Conservation (phyloP, 2,888 invertebrate genomes). For the Catocala fraxini region DNA sequence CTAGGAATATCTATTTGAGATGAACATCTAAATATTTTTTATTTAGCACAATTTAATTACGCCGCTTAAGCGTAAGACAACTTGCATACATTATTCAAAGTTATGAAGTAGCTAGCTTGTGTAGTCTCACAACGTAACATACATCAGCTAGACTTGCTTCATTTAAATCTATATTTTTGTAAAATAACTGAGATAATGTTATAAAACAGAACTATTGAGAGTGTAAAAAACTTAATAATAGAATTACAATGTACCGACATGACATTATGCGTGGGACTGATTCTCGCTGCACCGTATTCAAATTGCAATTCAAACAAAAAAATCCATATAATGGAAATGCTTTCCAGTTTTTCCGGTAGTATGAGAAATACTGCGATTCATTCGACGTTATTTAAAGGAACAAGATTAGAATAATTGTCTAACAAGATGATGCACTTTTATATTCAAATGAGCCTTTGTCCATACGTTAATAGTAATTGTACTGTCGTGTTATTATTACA, state of each 20-base stretch:
- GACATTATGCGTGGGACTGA: constrained; percentile 66
- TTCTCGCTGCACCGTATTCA: constrained; percentile 60
- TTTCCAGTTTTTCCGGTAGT: constrained; percentile 84
- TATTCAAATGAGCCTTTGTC: constrained; percentile 83
- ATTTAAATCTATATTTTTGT: no score
- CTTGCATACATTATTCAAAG: no score
- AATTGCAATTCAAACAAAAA: constrained; percentile 63
- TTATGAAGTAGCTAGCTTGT: no score
- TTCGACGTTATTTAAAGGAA: constrained; percentile 64
- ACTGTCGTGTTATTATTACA: constrained; percentile 52
- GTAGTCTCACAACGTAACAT: no score
- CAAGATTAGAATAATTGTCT: constrained; percentile 73
- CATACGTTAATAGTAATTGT: constrained; percentile 57
- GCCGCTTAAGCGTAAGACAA: no score
- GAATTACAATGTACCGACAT: neutral
- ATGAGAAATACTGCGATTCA: constrained; percentile 64
- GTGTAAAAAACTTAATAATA: no score
- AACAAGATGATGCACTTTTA: constrained; percentile 60
- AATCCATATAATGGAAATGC: constrained; percentile 73
- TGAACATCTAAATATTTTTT: no score
- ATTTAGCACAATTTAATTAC: no score
- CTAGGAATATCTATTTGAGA: no score
- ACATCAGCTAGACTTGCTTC: no score
- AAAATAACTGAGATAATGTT: no score
- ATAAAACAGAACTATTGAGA: no score